Percentiles rank a stretch among this genome's conserved stretches.
phyloP scores from a whole-genome alignment of 2,888 invertebrate genomes.

The Eremobia ochroleuca region DNA sequence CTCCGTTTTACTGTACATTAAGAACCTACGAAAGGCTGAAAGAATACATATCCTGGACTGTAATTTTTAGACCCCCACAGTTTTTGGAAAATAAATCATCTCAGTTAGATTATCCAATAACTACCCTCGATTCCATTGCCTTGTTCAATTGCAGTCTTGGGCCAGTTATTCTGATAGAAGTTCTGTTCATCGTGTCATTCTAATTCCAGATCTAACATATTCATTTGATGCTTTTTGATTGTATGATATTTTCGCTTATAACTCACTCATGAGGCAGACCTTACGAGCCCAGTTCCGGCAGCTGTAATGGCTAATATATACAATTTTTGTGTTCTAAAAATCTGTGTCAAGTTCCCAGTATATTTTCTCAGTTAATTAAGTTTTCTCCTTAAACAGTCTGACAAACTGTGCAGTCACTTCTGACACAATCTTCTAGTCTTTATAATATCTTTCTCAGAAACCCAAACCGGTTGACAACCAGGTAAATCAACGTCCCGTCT shows the following conservation, averaged over 20 bases:
- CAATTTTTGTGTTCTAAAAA: too few species aligned
- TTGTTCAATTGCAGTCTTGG: background rate
- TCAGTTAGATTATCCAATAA: background rate
- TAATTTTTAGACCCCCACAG: background rate
- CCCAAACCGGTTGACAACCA: conserved; percentile 45
- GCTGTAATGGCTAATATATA: background rate
- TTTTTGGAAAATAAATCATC: background rate
- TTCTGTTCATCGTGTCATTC: background rate
- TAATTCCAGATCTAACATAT: background rate
- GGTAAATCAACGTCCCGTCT: conserved; percentile 48
- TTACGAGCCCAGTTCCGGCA: background rate
- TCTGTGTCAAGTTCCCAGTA: background rate
- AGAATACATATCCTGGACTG: background rate
- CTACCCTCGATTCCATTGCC: background rate
- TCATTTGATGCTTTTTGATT: background rate
- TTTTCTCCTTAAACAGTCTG: background rate
- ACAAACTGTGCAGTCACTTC: conserved; percentile 1
- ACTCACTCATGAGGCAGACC: background rate
- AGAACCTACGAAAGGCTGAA: background rate
- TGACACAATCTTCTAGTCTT: conserved; percentile 33
- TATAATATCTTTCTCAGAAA: conserved; percentile 40
- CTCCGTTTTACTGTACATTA: too few species aligned
- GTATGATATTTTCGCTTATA: background rate
- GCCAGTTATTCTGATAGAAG: background rate
- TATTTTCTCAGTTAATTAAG: background rate